Percentiles rank a stretch among this genome's conserved stretches.
Conservation (phyloP, 1,140 invertebrate species). For the Cydia fagiglandana region DNA sequence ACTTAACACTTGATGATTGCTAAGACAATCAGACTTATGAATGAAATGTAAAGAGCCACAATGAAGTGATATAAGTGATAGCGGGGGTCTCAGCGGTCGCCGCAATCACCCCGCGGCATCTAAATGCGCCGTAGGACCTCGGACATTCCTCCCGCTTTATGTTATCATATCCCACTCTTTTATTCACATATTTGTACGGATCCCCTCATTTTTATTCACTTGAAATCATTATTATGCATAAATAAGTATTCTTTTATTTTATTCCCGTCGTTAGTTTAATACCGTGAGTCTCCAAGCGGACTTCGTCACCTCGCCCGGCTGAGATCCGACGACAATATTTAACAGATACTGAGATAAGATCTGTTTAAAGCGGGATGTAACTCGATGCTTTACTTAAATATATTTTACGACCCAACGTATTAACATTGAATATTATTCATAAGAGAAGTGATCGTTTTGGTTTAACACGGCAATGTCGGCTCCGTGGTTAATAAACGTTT, state of each 20-base stretch:
- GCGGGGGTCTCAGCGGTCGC: conserved; percentile 44
- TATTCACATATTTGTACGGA: conserved; percentile 72
- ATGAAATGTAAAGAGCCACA: conserved; percentile 76
- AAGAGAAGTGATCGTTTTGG: conserved; percentile 29
- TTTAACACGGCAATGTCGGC: conserved; percentile 27
- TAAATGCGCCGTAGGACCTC: conserved; percentile 48
- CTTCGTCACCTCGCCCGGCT: conserved; percentile 66
- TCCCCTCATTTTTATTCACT: conserved; percentile 74
- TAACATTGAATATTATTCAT: conserved; percentile 32
- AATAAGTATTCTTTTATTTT: conserved; percentile 73
- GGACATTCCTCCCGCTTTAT: conserved; percentile 50
- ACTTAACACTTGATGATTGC: conserved; percentile 12
- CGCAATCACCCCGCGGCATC: conserved; percentile 71
- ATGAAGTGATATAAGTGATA: conserved; percentile 77
- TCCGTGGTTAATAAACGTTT: conserved; percentile 29
- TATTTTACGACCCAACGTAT: conserved; percentile 50
- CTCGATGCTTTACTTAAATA: conserved; percentile 58
- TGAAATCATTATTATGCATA: conserved; percentile 74
- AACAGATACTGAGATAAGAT: conserved; percentile 69
- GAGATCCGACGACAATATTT: conserved; percentile 68
- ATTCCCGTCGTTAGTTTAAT: conserved; percentile 73
- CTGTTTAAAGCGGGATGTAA: conserved; percentile 68
- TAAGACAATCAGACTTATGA: conserved; percentile 67
- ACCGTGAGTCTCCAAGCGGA: conserved; percentile 57
- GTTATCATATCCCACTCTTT: conserved; percentile 61